These are phyloP conservation scores for Psilanteris sp. DNA, from an alignment of 1,140 invertebrate genomes.

Conservation along the genomic window DNA sequence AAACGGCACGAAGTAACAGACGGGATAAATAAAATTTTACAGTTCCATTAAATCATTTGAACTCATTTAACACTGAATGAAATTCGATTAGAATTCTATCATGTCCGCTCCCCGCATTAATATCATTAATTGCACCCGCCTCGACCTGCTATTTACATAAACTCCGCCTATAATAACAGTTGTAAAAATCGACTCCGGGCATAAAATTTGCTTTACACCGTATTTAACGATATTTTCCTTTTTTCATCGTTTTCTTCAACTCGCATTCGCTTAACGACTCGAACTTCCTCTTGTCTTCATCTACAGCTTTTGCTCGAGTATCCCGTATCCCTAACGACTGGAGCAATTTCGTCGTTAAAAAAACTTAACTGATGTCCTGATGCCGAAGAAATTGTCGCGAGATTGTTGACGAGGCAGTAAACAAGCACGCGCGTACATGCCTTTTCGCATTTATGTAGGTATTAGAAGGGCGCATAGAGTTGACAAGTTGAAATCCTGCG, in stretches of 20 bases:
- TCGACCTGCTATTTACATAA: slow-evolving; percentile 43
- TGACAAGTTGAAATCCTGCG: background rate
- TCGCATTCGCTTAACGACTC: slow-evolving; percentile 40
- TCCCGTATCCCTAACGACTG: slow-evolving; percentile 49
- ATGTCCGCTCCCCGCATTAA: slow-evolving; percentile 7
- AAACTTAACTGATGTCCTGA: slow-evolving; percentile 26
- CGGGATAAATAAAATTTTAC: no score
- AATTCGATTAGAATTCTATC: slow-evolving; percentile 31
- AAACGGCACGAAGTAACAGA: no score
- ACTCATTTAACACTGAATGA: background rate
- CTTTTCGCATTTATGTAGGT: slow-evolving; percentile 46
- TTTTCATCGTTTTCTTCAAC: slow-evolving; percentile 28
- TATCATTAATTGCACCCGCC: slow-evolving; percentile 30
- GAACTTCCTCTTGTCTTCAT: slow-evolving; percentile 62
- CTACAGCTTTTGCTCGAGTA: slow-evolving; percentile 30
- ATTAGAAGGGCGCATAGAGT: slow-evolving; percentile 12
- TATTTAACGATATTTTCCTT: slow-evolving; percentile 48
- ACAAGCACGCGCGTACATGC: slow-evolving; percentile 43
- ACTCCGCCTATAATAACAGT: slow-evolving; percentile 41
- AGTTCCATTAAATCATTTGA: background rate
- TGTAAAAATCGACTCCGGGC: slow-evolving; percentile 19
- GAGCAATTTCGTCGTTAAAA: slow-evolving; percentile 41
- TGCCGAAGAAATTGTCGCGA: slow-evolving; percentile 51
- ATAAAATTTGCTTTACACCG: slow-evolving; percentile 54
- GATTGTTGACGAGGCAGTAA: slow-evolving; percentile 57